phyloP scores from a whole-genome alignment of 2,888 invertebrate genomes.

The Tortricodes alternella region DNA sequence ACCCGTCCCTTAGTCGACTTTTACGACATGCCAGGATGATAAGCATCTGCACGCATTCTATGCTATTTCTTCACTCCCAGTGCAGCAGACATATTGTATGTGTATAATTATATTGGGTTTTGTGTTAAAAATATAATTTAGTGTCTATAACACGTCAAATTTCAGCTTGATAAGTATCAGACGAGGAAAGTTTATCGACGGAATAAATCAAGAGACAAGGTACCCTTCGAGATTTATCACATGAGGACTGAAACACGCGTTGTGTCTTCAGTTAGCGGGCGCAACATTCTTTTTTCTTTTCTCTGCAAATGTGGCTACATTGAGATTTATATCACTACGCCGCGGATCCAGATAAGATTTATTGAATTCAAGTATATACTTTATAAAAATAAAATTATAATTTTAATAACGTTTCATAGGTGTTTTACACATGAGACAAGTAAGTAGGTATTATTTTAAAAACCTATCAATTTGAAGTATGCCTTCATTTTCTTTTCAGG shows the following conservation, averaged over 20 bases:
- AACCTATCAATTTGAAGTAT: too few species aligned
- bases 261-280: slow-evolving; percentile 46
- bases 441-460: too few species aligned
- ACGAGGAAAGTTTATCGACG: slow-evolving; percentile 59
- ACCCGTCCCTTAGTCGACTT: too few species aligned
- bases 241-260: slow-evolving; percentile 45
- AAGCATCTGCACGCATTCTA: too few species aligned
- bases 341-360: slow-evolving; percentile 17
- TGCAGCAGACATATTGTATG: too few species aligned
- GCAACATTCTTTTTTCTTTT: slow-evolving; percentile 11
- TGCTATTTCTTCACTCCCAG: too few species aligned
- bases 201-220: slow-evolving; percentile 61
- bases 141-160: slow-evolving; percentile 42
- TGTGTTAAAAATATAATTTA: slow-evolving; percentile 19
- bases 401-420: too few species aligned
- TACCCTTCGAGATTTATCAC: slow-evolving; percentile 57
- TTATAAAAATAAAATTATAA: too few species aligned
- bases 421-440: too few species aligned
- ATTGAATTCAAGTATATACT: too few species aligned
- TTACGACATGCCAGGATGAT: too few species aligned
- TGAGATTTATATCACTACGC: slow-evolving; percentile 23
- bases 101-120: neutral
- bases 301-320: slow-evolving; percentile 13
- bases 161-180: slow-evolving; percentile 51
- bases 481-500: too few species aligned